A percentile compares a stretch with the other conserved stretches of the same genome.
These are phyloP conservation scores for Pogonus chalceus DNA, from an alignment of 1,140 invertebrate genomes.

Conservation along the genomic window DNA sequence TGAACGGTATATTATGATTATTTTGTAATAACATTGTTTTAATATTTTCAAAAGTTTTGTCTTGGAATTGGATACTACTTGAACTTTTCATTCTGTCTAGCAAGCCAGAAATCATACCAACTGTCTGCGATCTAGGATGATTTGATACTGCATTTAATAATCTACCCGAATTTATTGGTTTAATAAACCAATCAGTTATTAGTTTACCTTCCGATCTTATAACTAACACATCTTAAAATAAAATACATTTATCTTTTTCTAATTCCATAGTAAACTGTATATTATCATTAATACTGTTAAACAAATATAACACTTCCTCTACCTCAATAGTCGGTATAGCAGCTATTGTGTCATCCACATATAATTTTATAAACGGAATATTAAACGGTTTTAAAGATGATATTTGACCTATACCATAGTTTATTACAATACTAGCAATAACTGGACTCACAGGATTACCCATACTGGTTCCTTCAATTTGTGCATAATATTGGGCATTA, in stretches of 20 bases:
- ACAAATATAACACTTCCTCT: background rate
- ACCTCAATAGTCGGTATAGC: background rate
- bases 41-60: too few relatives aligned
- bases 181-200: too few relatives aligned
- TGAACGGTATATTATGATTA: too few relatives aligned
- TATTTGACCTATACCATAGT: background rate
- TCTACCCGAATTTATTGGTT: too few relatives aligned
- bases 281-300: background rate
- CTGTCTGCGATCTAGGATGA: too few relatives aligned
- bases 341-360: background rate
- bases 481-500: background rate
- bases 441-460: background rate
- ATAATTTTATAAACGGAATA: background rate
- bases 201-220: too few relatives aligned
- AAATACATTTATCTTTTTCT: background rate
- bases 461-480: background rate
- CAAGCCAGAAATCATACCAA: too few relatives aligned
- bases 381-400: background rate
- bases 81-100: too few relatives aligned
- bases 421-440: background rate
- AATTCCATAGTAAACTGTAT: background rate
- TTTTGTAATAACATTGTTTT: too few relatives aligned
- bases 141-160: too few relatives aligned
- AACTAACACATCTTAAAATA: background rate
- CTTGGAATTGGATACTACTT: too few relatives aligned